phyloP scores from a whole-genome alignment of 2,113 vertebrate genomes.

The Spea multiplicata region DNA sequence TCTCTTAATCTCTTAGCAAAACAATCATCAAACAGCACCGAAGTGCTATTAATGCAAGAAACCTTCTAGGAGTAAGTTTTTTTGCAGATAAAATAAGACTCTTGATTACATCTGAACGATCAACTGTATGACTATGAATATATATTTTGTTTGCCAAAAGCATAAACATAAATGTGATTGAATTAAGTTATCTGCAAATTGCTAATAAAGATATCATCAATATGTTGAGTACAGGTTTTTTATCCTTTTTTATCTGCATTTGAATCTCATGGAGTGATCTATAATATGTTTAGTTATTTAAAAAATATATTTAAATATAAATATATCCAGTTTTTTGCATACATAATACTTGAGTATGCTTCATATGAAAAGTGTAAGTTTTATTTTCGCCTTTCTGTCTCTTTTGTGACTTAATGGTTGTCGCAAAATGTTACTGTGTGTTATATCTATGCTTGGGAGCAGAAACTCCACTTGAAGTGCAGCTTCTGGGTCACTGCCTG shows the following conservation, averaged over 20 bases:
- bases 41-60: conserved; percentile 39
- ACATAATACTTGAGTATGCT: no score
- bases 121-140: background rate
- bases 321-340: no score
- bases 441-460: no score
- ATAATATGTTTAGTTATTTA: no score
- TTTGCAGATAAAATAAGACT: conserved; percentile 17
- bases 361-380: no score
- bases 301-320: no score
- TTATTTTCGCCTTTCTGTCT: no score
- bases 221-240: background rate
- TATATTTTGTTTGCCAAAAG: background rate
- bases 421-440: no score
- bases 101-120: background rate
- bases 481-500: no score
- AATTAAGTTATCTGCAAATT: conserved; percentile 4
- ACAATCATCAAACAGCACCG: background rate
- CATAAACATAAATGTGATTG: conserved; percentile 27
- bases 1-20: conserved; percentile 26
- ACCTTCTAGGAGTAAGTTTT: conserved; percentile 23
- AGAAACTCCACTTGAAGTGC: no score
- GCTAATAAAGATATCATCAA: conserved; percentile 5
- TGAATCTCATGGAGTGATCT: background rate
- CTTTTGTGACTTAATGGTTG: no score
- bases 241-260: conserved; percentile 8